phyloP scores from a whole-genome alignment of 2,113 vertebrate species.

The Corythornis vintsioides region DNA sequence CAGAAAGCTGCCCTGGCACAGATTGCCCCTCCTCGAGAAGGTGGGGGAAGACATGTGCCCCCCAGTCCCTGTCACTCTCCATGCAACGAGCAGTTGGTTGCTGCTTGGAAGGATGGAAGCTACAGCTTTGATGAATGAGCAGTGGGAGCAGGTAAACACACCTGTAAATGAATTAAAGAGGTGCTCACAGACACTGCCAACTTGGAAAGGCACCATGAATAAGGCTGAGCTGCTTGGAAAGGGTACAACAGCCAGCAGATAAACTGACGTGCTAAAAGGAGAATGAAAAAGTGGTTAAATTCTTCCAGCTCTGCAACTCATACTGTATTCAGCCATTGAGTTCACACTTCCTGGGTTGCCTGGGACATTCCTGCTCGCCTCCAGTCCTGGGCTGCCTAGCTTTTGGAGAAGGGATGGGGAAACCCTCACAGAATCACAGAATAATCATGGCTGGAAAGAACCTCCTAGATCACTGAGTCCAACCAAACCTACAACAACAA shows the following conservation, averaged over 20 bases:
- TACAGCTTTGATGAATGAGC: not conserved
- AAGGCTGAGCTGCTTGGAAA: not conserved
- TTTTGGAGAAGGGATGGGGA: not conserved
- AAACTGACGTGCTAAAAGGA: not conserved
- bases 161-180: not conserved
- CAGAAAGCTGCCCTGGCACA: not conserved
- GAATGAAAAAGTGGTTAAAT: not conserved
- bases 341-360: not conserved
- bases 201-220: not conserved
- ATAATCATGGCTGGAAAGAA: too few relatives aligned
- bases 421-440: not conserved
- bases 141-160: not conserved
- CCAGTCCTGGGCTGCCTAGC: not conserved
- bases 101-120: not conserved
- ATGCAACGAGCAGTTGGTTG: accelerated
- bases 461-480: too few relatives aligned
- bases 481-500: too few relatives aligned
- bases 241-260: not conserved
- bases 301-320: not conserved
- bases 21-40: not conserved
- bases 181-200: not conserved
- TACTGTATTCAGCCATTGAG: accelerated
- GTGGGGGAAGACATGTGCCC: not conserved
- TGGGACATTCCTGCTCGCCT: not conserved
- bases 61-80: accelerated